A percentile compares a stretch with the other conserved stretches of the same genome.
Evolutionary conservation across 1,140 invertebrate species (phyloP).

Genomic region (Megalopta genalis): DNA sequence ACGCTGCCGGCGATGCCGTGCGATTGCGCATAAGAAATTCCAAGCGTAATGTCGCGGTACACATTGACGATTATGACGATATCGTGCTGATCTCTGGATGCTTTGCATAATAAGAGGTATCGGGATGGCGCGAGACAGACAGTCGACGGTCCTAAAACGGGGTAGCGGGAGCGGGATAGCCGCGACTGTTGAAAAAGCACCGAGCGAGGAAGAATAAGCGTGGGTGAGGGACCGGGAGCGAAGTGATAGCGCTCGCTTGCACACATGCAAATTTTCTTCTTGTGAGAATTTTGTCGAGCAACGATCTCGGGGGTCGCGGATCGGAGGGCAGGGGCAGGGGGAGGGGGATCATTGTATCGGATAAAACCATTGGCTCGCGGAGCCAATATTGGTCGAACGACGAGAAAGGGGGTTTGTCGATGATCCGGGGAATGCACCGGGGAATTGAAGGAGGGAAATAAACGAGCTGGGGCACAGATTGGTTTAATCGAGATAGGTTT

Average conservation of each 20-base stretch:
- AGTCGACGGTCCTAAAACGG: background rate
- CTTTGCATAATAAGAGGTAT: slow-evolving; percentile 74
- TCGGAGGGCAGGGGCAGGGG: background rate
- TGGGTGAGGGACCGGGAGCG: background rate
- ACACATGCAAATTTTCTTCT: slow-evolving; percentile 55
- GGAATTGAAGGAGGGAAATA: slow-evolving; percentile 49
- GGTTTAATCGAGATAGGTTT: slow-evolving; percentile 47
- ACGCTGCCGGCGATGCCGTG: slow-evolving; percentile 14
- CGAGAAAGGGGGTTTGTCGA: slow-evolving; percentile 40
- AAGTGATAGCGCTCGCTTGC: slow-evolving; percentile 23
- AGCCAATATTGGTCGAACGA: slow-evolving; percentile 53
- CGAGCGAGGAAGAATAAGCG: background rate
- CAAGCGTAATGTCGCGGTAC: slow-evolving; percentile 59
- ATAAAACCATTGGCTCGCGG: slow-evolving; percentile 51
- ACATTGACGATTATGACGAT: slow-evolving; percentile 71
- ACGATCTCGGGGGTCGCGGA: background rate
- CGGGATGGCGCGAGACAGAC: slow-evolving; percentile 57
- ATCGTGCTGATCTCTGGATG: slow-evolving; percentile 70
- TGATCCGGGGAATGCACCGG: slow-evolving; percentile 38
- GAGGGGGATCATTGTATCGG: slow-evolving; percentile 48
- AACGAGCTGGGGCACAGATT: slow-evolving; percentile 27
- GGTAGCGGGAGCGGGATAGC: background rate
- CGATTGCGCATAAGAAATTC: slow-evolving; percentile 68
- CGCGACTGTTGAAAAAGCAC: background rate
- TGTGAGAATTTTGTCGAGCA: slow-evolving; percentile 46